A percentile compares a stretch with the other conserved stretches of the same genome.
Conservation (phyloP, 2,797 vertebrate species). For the Acomys russatus region DNA sequence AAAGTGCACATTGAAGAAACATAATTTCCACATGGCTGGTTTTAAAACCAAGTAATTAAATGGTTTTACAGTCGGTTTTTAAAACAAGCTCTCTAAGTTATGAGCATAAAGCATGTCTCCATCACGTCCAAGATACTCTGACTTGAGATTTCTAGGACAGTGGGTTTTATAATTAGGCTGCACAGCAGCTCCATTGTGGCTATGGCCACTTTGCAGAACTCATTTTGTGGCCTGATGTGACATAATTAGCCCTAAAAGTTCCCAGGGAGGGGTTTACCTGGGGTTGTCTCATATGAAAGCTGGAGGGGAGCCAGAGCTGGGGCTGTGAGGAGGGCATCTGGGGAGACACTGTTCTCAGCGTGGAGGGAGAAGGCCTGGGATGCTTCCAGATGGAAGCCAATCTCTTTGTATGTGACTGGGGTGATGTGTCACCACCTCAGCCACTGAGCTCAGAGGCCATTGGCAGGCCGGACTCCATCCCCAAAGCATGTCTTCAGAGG, state of each 20-base stretch:
- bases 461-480: not conserved
- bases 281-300: not conserved
- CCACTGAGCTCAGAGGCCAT: not conserved
- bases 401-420: not conserved
- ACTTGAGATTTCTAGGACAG: not conserved
- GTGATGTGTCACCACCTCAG: not conserved
- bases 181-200: not conserved
- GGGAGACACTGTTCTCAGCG: not conserved
- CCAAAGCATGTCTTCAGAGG: not conserved
- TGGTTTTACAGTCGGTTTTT: constrained; percentile 71
- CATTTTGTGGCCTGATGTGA: not conserved
- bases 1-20: not conserved
- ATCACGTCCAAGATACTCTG: constrained; percentile 22
- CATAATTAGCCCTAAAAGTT: not conserved
- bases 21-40: constrained; percentile 72
- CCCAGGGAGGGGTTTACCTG: not conserved
- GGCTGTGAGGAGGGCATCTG: not conserved
- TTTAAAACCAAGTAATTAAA: constrained; percentile 77
- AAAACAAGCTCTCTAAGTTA: constrained; percentile 70
- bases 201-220: too few relatives aligned
- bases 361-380: not conserved
- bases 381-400: not conserved
- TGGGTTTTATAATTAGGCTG: constrained; percentile 62
- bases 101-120: constrained; percentile 43
- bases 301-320: not conserved